Conservation (phyloP, 2,797 vertebrate genomes). For the Bradypodion ventrale region DNA sequence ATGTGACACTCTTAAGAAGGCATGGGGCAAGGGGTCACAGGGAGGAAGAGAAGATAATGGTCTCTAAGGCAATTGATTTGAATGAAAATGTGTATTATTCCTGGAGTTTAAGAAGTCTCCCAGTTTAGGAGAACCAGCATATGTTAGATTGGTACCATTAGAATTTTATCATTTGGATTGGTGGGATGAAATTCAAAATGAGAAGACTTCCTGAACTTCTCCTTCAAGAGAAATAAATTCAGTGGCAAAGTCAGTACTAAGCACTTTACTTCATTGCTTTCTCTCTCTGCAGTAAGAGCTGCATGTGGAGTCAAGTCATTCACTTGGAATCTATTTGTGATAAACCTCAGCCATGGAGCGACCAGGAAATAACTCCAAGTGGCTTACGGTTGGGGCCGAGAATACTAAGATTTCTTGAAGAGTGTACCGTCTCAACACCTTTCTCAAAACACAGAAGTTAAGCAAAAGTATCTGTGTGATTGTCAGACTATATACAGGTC, state of each 20-base stretch:
- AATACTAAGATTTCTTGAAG: neutral
- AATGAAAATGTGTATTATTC: neutral
- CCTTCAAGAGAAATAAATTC: neutral
- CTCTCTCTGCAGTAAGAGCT: neutral
- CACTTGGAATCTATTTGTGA: neutral
- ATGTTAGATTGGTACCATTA: neutral
- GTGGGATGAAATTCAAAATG: neutral
- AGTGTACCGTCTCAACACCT: neutral
- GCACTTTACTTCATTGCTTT: neutral
- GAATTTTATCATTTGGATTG: neutral
- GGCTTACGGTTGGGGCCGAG: neutral
- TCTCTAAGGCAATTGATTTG: neutral
- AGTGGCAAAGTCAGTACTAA: too few relatives aligned
- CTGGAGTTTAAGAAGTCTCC: neutral
- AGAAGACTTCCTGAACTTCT: neutral
- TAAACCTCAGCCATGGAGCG: neutral
- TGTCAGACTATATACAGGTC: too few relatives aligned
- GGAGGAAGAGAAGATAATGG: neutral
- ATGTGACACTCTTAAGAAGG: neutral
- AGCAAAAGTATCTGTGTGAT: neutral
- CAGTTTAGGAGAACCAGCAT: neutral
- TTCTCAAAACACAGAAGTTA: neutral
- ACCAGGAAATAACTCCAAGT: neutral
- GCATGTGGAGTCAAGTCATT: neutral
- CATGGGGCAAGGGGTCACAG: too few relatives aligned